phyloP scores from a whole-genome alignment of 2,888 invertebrate species.

The Copidosoma aretas region DNA sequence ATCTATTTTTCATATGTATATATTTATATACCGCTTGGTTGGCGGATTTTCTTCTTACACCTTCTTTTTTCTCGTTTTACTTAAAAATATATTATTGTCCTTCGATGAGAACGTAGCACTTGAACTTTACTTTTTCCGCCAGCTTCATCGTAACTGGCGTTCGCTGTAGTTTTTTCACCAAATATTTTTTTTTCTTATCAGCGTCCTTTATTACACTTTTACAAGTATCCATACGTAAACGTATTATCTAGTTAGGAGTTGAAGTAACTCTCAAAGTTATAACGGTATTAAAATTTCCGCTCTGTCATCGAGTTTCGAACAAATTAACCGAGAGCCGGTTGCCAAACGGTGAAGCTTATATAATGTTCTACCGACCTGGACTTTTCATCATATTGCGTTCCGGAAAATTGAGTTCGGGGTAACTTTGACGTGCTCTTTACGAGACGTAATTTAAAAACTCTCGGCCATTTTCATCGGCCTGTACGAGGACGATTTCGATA shows the following conservation, averaged over 20 bases:
- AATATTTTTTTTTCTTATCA: slow-evolving; percentile 1
- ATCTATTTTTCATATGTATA: slow-evolving; percentile 36
- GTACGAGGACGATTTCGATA: too few relatives aligned
- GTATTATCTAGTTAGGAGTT: too few relatives aligned
- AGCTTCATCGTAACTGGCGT: slow-evolving; percentile 28
- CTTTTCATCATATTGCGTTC: too few relatives aligned
- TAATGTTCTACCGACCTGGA: too few relatives aligned
- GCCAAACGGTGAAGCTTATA: too few relatives aligned
- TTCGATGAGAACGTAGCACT: slow-evolving; percentile 61
- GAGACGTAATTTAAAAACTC: slow-evolving; percentile 3
- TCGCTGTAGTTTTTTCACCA: too few relatives aligned
- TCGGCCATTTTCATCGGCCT: background rate
- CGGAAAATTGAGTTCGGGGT: background rate
- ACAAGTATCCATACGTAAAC: slow-evolving; percentile 10
- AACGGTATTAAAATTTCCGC: too few relatives aligned
- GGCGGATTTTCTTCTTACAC: slow-evolving; percentile 35
- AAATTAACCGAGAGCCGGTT: too few relatives aligned
- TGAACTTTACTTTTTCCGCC: slow-evolving; percentile 46
- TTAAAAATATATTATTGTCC: slow-evolving; percentile 64
- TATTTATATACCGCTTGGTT: slow-evolving; percentile 33
- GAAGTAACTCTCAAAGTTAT: background rate
- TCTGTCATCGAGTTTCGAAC: too few relatives aligned
- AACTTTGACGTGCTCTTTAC: slow-evolving; percentile 6
- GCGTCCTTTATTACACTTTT: slow-evolving; percentile 31
- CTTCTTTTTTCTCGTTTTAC: slow-evolving; percentile 36